These are phyloP conservation scores for Sebastes nivosus DNA, from an alignment of 2,797 vertebrate species.

Conservation along the genomic window DNA sequence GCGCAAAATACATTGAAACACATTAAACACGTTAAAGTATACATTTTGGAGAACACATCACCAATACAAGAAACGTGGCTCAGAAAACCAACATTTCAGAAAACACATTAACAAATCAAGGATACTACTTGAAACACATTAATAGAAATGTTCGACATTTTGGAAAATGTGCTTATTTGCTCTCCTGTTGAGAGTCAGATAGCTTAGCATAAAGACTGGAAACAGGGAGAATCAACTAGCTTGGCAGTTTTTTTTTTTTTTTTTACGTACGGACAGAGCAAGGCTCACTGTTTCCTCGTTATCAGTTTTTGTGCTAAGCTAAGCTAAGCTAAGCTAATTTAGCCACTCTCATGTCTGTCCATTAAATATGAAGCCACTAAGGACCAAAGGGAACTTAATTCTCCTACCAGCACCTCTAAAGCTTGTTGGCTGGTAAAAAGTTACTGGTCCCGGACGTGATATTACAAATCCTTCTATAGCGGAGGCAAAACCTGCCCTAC, in stretches of 20 bases:
- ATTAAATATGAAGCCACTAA: neutral
- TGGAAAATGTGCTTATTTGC: neutral
- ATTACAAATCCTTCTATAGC: too few relatives aligned
- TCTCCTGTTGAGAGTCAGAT: neutral
- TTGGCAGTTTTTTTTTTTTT: neutral
- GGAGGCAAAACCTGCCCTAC: too few relatives aligned
- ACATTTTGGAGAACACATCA: neutral
- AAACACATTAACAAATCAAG: neutral
- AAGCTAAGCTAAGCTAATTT: neutral
- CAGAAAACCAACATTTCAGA: neutral
- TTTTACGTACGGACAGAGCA: neutral
- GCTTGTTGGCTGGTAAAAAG: neutral
- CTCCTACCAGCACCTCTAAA: neutral
- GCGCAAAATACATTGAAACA: neutral
- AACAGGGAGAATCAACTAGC: neutral
- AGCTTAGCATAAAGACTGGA: neutral
- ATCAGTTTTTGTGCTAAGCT: neutral
- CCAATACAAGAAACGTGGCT: neutral
- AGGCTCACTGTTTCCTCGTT: neutral
- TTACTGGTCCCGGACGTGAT: neutral
- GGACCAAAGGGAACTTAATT: neutral
- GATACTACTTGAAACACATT: neutral
- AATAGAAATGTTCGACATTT: neutral
- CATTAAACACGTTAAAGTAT: too few relatives aligned
- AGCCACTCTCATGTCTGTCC: neutral